A percentile compares a stretch with the other conserved stretches of the same genome.
Evolutionary conservation across 1,140 invertebrate genomes (phyloP).

Genomic region (Bombus waltoni): DNA sequence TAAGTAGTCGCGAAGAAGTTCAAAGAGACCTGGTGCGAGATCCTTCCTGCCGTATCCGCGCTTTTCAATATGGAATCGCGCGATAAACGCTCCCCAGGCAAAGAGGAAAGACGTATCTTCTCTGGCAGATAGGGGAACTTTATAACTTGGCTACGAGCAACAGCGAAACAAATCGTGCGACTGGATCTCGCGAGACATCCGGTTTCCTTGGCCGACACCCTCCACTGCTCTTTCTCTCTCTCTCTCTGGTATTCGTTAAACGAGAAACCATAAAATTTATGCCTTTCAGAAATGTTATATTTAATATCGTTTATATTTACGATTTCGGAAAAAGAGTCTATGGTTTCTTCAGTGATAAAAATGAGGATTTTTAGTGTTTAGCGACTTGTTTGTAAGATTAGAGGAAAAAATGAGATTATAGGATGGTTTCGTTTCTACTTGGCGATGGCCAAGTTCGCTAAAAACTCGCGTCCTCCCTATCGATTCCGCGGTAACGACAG

Average conservation of each 20-base stretch:
- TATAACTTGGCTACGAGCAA: slow-evolving; percentile 44
- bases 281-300: background rate
- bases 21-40: background rate
- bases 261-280: no score
- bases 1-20: slow-evolving; percentile 26
- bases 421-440: background rate
- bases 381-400: background rate
- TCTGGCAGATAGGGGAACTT: slow-evolving; percentile 41
- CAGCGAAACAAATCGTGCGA: slow-evolving; percentile 44
- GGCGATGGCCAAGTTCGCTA: background rate
- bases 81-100: slow-evolving; percentile 50
- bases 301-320: background rate
- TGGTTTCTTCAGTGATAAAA: background rate
- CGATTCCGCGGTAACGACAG: slow-evolving; percentile 16
- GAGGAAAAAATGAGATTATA: background rate
- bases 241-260: slow-evolving; percentile 4
- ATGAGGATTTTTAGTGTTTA: background rate
- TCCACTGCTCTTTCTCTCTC: background rate
- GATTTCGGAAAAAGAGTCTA: background rate
- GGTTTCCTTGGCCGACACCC: slow-evolving; percentile 29
- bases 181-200: slow-evolving; percentile 45
- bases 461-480: background rate
- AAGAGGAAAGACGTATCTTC: slow-evolving; percentile 39
- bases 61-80: slow-evolving; percentile 54
- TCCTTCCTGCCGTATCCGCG: slow-evolving; percentile 16